Evolutionary conservation across 2,113 vertebrate species (phyloP).

Genomic region (Monopterus albus): DNA sequence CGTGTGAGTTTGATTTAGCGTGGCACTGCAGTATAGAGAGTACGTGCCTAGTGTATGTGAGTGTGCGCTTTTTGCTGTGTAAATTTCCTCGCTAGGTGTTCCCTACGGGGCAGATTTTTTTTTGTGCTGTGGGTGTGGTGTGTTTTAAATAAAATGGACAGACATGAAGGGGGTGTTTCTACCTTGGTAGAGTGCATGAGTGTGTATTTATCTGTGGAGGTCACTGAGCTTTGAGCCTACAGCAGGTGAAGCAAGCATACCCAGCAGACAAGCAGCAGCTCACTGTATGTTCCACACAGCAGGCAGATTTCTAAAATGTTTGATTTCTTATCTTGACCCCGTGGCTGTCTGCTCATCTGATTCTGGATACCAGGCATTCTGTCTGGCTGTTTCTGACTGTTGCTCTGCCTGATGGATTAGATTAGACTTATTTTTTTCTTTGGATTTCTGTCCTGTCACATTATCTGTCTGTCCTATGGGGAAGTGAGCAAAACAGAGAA

Average conservation of each 20-base stretch:
- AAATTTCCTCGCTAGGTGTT: constrained; percentile 19
- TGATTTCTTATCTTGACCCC: constrained; percentile 54
- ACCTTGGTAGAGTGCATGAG: constrained; percentile 26
- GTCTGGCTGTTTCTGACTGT: constrained; percentile 9
- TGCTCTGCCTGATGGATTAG: constrained; percentile 20
- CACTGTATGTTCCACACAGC: constrained; percentile 50
- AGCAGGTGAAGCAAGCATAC: constrained; percentile 53
- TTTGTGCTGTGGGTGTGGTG: constrained; percentile 6
- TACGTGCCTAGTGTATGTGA: constrained; percentile 29
- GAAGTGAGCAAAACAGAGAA: constrained; percentile 2
- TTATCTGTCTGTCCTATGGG: background rate
- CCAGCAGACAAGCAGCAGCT: constrained; percentile 38
- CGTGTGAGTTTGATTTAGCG: constrained; percentile 17
- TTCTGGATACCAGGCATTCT: constrained; percentile 22
- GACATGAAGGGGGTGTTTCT: constrained; percentile 50
- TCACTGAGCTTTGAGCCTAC: constrained; percentile 38
- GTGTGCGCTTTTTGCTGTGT: constrained; percentile 40
- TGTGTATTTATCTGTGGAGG: constrained; percentile 33
- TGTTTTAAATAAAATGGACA: constrained; percentile 24
- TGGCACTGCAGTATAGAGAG: constrained; percentile 53
- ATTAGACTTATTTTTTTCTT: constrained; percentile 5
- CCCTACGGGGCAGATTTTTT: constrained; percentile 29
- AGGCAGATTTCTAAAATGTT: constrained; percentile 59
- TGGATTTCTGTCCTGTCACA: background rate
- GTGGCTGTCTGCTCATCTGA: constrained; percentile 24